Evolutionary conservation across 1,140 invertebrate species (phyloP), one percentile per base, ranked within the genome.

Genomic region (Pseudomyrmex dendroicus): DNA sequence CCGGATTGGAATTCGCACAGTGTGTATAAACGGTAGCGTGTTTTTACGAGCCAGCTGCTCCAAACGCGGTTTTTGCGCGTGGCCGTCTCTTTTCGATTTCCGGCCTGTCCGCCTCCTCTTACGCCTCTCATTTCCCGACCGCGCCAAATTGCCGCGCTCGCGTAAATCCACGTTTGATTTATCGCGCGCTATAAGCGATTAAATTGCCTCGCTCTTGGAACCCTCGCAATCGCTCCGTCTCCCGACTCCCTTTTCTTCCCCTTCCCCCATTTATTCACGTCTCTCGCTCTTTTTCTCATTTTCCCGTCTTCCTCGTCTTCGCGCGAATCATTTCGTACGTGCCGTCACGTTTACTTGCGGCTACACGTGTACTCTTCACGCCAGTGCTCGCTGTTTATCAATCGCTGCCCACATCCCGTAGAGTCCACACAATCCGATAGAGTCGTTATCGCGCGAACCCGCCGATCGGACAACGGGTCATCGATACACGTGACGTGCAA

Each of bases 401-500:
- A 85, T 77, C 73, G 64, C 54, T 89, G 57, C 83, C 84, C 86
- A 76, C 86, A 83, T 82, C 46, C 72, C 72, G 73, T 86, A 84
- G 76, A 80, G 88, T 56, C 80, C 56, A 68, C 70, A 82, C 70
- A 82, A 56, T 84, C 66, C 78, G 57, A 76, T 66, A 44, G 59
- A 78, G 66, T 82, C 73, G 70, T 88, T 89, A 89, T 86, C 86
- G 64, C 56, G 70, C 66, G 72, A 84, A 56, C 56, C 61, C 48
- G 64, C 62, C 63, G 35, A 35, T 35, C 68, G 59, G 54, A 59
- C 66, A 87, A 48, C 84, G 74, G 76, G 73, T 89, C 85, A 83
- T 80, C 83, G 78, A 88, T 88, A 70, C 67, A 87, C 52, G 54
- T 17, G 50, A 61, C 73, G 52, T 86, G 88, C 88, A 84, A 86